A percentile compares a stretch with the other conserved stretches of the same genome.
These are phyloP conservation scores for Stegodyphus mimosarum DNA, from an alignment of 1,140 invertebrate species.

Conservation along the genomic window DNA sequence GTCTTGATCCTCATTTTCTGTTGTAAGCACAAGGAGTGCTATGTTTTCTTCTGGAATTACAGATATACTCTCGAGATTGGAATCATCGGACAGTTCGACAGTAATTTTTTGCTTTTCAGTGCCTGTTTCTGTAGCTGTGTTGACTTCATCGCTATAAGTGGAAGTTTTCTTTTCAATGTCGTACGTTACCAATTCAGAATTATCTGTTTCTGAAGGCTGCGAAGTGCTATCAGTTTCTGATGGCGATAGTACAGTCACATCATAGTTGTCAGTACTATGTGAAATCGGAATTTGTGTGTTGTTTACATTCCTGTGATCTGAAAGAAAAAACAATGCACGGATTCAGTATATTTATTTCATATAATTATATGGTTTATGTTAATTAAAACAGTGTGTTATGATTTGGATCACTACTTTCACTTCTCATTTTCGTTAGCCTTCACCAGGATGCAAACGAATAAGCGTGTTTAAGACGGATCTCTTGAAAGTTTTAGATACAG, in stretches of 20 bases:
- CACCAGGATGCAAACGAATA: too few relatives aligned
- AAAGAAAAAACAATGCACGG: background rate
- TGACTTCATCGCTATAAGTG: background rate
- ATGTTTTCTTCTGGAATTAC: slow-evolving; percentile 58
- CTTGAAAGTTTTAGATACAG: too few relatives aligned
- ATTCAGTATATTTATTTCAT: too few relatives aligned
- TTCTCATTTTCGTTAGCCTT: too few relatives aligned
- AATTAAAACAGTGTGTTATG: too few relatives aligned
- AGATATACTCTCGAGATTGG: slow-evolving; percentile 39
- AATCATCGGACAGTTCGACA: slow-evolving; percentile 37
- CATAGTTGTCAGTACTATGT: slow-evolving; percentile 50
- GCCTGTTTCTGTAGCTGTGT: background rate
- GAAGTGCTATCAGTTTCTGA: slow-evolving; percentile 3
- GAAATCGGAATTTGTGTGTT: slow-evolving; percentile 29
- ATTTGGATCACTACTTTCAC: too few relatives aligned
- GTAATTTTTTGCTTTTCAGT: slow-evolving; percentile 54
- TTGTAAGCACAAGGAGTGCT: slow-evolving; percentile 42
- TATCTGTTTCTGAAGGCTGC: slow-evolving; percentile 10
- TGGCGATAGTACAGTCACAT: slow-evolving; percentile 35
- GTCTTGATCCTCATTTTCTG: slow-evolving; percentile 18
- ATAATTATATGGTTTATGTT: too few relatives aligned
- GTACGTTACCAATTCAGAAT: background rate
- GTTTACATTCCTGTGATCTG: slow-evolving; percentile 18
- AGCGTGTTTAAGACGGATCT: too few relatives aligned
- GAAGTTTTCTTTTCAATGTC: background rate